Evolutionary conservation across 2,113 vertebrate species (phyloP).

Genomic region (Lycaon pictus): DNA sequence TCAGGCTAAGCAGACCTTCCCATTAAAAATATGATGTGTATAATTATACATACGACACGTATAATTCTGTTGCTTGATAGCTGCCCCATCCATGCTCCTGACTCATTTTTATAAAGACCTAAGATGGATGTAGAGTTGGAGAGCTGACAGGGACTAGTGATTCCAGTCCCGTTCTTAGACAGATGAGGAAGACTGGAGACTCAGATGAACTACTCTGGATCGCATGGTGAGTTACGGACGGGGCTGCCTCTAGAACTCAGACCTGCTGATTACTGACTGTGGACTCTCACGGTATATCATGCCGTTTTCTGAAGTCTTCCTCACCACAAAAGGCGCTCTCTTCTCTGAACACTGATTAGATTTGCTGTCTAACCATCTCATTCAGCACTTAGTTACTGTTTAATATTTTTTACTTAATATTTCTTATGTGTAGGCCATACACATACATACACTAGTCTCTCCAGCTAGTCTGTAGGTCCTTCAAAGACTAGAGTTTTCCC

Average conservation of each 20-base stretch:
- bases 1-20: neutral
- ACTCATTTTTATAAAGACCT: neutral
- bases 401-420: neutral
- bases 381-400: neutral
- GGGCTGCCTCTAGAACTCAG: neutral
- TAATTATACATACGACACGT: neutral
- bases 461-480: neutral
- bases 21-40: neutral
- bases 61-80: neutral
- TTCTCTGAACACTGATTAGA: neutral
- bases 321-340: neutral
- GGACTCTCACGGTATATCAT: too few species aligned
- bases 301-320: neutral
- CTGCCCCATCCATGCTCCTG: neutral
- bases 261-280: neutral
- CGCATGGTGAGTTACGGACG: neutral
- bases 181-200: conserved; percentile 23
- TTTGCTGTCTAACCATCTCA: neutral
- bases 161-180: neutral
- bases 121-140: neutral
- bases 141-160: neutral
- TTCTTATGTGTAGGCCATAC: neutral
- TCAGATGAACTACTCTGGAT: neutral
- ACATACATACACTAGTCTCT: neutral
- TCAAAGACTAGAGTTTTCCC: neutral